Evolutionary conservation across 2,888 invertebrate species (phyloP).

Genomic region (Heliconius cydno): DNA sequence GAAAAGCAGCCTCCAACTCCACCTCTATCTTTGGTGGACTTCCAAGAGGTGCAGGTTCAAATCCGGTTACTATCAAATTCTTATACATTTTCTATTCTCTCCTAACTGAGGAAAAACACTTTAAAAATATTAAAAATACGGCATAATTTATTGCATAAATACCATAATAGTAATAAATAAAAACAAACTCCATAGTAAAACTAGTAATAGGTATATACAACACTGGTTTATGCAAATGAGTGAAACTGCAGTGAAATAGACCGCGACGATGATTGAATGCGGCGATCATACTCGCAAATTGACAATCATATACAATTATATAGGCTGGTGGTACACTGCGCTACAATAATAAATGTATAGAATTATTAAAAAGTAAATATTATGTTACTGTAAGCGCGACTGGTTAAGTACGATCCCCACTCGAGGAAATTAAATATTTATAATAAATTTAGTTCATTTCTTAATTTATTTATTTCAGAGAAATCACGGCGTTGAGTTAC

Average conservation of each 20-base stretch:
- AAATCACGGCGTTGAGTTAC: no score
- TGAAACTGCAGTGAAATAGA: conserved; percentile 50
- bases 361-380: not conserved
- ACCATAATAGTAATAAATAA: not conserved
- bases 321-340: conserved; percentile 12
- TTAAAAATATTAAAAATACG: not conserved
- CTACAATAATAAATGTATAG: not conserved
- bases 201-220: conserved; percentile 3
- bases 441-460: no score
- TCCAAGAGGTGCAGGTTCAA: no score
- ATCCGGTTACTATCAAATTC: no score
- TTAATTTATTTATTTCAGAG: no score
- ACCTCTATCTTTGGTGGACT: no score
- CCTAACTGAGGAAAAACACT: no score
- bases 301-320: conserved; percentile 29
- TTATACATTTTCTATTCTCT: no score
- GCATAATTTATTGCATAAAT: not conserved
- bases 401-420: no score
- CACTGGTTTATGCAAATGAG: conserved; percentile 46
- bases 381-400: no score
- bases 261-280: conserved; percentile 44
- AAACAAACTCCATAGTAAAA: not conserved
- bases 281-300: conserved; percentile 37
- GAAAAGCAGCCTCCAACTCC: no score
- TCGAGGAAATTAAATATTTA: no score